Percentiles rank a stretch among this genome's conserved stretches.
Evolutionary conservation across 2,797 vertebrate genomes (phyloP).

Genomic region (Channa striata): DNA sequence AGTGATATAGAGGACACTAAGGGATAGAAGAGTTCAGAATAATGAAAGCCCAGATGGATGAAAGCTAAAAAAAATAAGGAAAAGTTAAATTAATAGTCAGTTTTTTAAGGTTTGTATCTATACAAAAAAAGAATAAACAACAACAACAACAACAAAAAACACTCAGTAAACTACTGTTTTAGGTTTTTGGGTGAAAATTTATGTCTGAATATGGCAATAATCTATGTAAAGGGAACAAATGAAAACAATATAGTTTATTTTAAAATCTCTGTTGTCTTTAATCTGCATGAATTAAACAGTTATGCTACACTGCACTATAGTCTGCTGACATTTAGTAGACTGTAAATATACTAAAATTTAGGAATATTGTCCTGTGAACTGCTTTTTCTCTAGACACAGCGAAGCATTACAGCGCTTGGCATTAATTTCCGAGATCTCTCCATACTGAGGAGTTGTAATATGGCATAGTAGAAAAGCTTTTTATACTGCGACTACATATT

Average conservation of each 20-base stretch:
- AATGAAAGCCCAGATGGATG: slow-evolving; percentile 44
- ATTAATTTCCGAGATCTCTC: slow-evolving; percentile 75
- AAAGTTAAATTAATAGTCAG: neutral
- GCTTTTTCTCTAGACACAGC: slow-evolving; percentile 56
- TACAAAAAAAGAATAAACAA: too few relatives aligned
- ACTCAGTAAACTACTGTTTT: neutral
- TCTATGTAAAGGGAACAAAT: neutral
- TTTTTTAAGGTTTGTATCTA: neutral
- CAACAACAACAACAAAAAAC: neutral
- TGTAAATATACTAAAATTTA: slow-evolving; percentile 48
- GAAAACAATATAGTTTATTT: slow-evolving; percentile 4
- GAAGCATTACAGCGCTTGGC: slow-evolving; percentile 64
- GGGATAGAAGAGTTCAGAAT: slow-evolving; percentile 43
- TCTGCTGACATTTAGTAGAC: slow-evolving; percentile 24
- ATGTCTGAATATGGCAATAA: neutral
- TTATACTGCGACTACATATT: slow-evolving; percentile 78
- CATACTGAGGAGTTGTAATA: slow-evolving; percentile 75
- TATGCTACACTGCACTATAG: neutral
- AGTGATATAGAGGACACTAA: slow-evolving; percentile 50
- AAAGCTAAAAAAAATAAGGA: slow-evolving; percentile 16
- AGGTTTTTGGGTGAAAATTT: neutral
- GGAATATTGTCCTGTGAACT: slow-evolving; percentile 58
- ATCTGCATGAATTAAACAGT: neutral
- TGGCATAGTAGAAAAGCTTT: slow-evolving; percentile 79
- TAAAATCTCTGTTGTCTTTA: slow-evolving; percentile 4